Evolutionary conservation across 2,888 invertebrate genomes (phyloP), one percentile per base, ranked within the genome.

Genomic region (Drosophila pseudotalamancana): DNA sequence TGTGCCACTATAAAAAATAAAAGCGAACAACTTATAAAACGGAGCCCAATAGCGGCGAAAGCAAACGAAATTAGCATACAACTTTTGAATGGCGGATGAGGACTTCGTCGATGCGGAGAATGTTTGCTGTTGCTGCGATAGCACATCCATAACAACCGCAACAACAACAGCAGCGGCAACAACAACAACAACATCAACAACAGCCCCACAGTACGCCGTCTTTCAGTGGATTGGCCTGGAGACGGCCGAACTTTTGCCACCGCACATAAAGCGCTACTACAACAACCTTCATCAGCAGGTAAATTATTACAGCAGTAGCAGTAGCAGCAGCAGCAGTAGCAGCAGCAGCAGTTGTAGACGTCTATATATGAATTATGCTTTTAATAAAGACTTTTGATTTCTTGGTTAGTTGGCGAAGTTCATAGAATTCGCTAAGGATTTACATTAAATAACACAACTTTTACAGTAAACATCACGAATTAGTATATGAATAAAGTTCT

Each of bases 261-360:
- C 93, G 2, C 94, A 94, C 87, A 94, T 94, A 85, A 94, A 94
- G 90, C 94, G 94, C 89, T 94, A 94, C 90, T 94, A 94, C 89
- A 92, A 93, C 84, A 93, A 93, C 81, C 77, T 89, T 35, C 91
- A 91, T 77, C 87, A 88, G 61, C 89, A 91, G 90, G 91, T 91
- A 90, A 82, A 76, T 74, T 39, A 76, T 65, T 25, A 23, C 42
- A 40, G 6, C 27, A 31, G 9, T 8, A 51, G 9, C 19, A 29
- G n/a, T n/a, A 18, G 29, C 16, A 18, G 34, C 56, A 14, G 8
- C 39, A 16, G 12, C 21, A 57, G 5, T 19, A 18, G 29, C 16
- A 18, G 34, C 56, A 14, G 8, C 39, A 16, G 12, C 21, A 57
- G 5, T 19, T 21, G 21, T 34, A 12, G 11, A 54, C 9, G n/a